phyloP scores from a whole-genome alignment of 2,797 vertebrate species.

The Dallia pectoralis region DNA sequence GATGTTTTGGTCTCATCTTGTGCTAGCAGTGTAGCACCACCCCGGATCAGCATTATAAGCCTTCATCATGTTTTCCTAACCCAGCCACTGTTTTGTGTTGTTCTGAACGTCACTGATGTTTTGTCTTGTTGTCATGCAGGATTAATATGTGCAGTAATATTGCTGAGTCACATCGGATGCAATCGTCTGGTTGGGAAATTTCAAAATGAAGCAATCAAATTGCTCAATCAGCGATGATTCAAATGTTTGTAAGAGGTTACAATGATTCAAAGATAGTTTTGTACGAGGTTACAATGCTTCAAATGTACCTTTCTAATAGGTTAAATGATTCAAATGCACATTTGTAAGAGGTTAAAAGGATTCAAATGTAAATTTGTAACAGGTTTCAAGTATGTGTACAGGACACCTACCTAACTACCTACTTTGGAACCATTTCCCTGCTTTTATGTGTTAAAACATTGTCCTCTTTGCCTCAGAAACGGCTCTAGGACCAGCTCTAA shows the following conservation, averaged over 20 bases:
- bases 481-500: no score
- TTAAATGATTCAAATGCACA: no score
- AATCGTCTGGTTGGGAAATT: neutral
- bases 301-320: no score
- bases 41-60: neutral
- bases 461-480: no score
- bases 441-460: no score
- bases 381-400: no score
- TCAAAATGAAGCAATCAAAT: neutral
- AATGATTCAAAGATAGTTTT: neutral
- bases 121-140: neutral
- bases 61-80: neutral
- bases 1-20: neutral
- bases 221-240: neutral
- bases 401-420: no score
- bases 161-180: neutral
- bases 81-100: slow-evolving; percentile 4
- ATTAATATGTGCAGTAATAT: neutral
- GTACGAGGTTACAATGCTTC: no score
- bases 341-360: no score
- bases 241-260: neutral
- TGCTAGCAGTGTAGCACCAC: neutral
- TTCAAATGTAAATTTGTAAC: no score
- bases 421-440: no score
- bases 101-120: neutral